Percentiles rank a stretch among this genome's conserved stretches.
phyloP scores from a whole-genome alignment of 2,113 vertebrate species.

The Semnopithecus entellus region DNA sequence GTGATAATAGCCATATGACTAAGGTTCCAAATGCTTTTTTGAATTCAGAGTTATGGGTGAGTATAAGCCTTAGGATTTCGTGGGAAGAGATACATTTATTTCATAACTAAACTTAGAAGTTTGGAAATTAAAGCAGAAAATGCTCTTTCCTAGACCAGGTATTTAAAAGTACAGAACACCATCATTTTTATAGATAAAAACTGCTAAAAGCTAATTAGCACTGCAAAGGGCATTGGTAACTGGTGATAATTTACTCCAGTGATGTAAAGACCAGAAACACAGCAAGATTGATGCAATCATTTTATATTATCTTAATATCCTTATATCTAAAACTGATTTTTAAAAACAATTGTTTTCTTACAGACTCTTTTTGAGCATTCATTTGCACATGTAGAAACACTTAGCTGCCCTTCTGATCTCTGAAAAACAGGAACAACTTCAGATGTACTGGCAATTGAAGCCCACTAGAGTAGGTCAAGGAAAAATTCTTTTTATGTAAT shows the following conservation, averaged over 20 bases:
- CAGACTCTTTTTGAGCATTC: not conserved
- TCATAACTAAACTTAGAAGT: not conserved
- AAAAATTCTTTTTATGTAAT: not conserved
- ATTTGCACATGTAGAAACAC: not conserved
- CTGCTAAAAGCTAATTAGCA: constrained; percentile 54
- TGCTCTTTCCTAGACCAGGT: not conserved
- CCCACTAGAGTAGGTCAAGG: not conserved
- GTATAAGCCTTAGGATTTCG: not conserved
- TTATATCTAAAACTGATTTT: not conserved
- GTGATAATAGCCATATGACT: not conserved
- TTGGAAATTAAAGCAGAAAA: constrained; percentile 15
- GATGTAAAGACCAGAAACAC: not conserved
- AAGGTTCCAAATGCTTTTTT: not conserved
- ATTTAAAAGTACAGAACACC: not conserved
- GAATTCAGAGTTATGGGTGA: not conserved
- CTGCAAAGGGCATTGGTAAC: not conserved
- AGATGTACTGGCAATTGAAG: not conserved
- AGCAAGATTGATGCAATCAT: not conserved
- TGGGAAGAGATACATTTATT: not conserved
- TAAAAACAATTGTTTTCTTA: not conserved
- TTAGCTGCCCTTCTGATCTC: not conserved
- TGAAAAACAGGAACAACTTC: not conserved
- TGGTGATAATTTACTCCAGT: constrained; percentile 27
- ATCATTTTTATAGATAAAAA: constrained; percentile 24
- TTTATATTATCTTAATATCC: not conserved